A percentile compares a stretch with the other conserved stretches of the same genome.
phyloP scores from a whole-genome alignment of 35 echinoderm and acorn worm species.

The Stichopus chloronotus region DNA sequence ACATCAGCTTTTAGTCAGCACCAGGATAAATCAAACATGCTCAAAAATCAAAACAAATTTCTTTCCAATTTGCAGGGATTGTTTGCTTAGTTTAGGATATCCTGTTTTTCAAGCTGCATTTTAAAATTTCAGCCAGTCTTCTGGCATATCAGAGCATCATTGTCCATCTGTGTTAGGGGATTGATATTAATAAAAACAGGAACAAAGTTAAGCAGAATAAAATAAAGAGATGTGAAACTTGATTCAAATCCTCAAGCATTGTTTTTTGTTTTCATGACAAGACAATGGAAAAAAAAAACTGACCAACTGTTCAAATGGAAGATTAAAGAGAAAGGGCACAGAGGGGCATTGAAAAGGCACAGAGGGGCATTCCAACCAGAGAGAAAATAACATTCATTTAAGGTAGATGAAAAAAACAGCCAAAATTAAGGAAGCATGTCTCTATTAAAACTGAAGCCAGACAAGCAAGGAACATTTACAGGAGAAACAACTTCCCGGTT shows the following conservation, averaged over 20 bases:
- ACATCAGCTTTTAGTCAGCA: no score
- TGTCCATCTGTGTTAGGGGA: not conserved
- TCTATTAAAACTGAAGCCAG: not conserved
- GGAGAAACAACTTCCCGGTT: not conserved
- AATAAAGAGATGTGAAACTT: not conserved
- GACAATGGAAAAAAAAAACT: not conserved
- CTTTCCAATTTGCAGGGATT: no score
- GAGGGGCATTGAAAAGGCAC: not conserved
- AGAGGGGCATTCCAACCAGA: not conserved
- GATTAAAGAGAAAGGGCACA: not conserved
- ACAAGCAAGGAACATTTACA: not conserved
- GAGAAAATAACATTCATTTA: not conserved
- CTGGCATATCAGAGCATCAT: not conserved
- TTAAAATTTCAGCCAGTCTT: slow-evolving; percentile 3
- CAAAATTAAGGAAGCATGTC: not conserved
- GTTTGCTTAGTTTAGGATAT: no score
- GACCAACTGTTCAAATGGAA: not conserved
- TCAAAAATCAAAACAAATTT: no score
- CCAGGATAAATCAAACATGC: no score
- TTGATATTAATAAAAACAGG: not conserved
- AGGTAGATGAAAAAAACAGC: not conserved
- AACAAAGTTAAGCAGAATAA: not conserved
- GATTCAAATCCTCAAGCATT: not conserved
- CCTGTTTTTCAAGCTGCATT: not conserved
- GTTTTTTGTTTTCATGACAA: not conserved